A percentile compares a stretch with the other conserved stretches of the same genome.
Evolutionary conservation across 2,888 invertebrate species (phyloP).

Genomic region (Subacronicta megacephala): DNA sequence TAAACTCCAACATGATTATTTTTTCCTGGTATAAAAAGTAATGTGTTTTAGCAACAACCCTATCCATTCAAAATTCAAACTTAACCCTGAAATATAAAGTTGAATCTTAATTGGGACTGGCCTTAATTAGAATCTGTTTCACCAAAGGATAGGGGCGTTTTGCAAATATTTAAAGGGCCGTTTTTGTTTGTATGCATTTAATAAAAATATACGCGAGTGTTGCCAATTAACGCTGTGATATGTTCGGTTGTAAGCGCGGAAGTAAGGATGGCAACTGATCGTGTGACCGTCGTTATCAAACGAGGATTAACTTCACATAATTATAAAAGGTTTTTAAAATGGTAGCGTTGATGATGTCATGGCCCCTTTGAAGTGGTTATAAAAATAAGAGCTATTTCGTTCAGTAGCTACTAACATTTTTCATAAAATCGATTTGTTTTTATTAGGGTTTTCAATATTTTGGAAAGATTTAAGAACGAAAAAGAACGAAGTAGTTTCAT

Average conservation of each 20-base stretch:
- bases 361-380: conserved; percentile 8
- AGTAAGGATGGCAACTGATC: conserved; percentile 27
- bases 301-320: conserved; percentile 10
- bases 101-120: conserved; percentile 53
- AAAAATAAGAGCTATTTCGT: conserved; percentile 2
- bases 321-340: conserved; percentile 25
- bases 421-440: too few relatives aligned
- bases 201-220: conserved; percentile 53
- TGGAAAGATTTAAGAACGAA: too few relatives aligned
- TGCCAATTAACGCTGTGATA: conserved; percentile 44
- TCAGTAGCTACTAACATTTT: neutral
- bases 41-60: conserved; percentile 60
- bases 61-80: conserved; percentile 53
- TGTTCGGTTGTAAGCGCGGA: conserved; percentile 28
- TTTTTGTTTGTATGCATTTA: conserved; percentile 56
- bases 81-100: conserved; percentile 56
- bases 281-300: conserved; percentile 21
- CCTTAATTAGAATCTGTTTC: conserved; percentile 64
- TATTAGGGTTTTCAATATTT: too few relatives aligned
- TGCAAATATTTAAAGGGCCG: conserved; percentile 56
- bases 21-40: conserved; percentile 77
- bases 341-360: conserved; percentile 1
- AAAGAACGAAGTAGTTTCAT: too few relatives aligned
- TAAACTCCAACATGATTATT: conserved; percentile 73
- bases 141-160: conserved; percentile 55